phyloP scores from a whole-genome alignment of 1,140 invertebrate species.

The Eriosoma lanigerum region DNA sequence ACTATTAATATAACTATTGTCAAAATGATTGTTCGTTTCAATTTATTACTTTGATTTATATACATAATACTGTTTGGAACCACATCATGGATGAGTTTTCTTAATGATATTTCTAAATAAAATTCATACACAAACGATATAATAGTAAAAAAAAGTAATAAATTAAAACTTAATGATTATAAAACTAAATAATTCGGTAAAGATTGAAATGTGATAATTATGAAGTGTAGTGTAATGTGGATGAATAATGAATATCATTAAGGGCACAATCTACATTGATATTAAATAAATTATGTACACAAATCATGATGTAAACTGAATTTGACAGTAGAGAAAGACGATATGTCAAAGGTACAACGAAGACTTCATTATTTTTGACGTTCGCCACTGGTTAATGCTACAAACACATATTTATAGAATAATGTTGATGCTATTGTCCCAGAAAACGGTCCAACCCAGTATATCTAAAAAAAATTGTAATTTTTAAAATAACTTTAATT shows the following conservation, averaged over 20 bases:
- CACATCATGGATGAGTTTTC: background rate
- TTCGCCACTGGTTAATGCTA: slow-evolving; percentile 17
- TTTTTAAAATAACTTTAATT: background rate
- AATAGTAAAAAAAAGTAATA: background rate
- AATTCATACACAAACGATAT: background rate
- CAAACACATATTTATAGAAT: slow-evolving; percentile 61
- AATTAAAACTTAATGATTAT: too few relatives aligned
- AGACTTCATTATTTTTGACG: slow-evolving; percentile 19
- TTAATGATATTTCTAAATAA: background rate
- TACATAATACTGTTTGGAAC: slow-evolving; percentile 12
- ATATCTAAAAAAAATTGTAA: slow-evolving; percentile 56
- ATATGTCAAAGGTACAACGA: background rate
- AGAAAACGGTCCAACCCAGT: slow-evolving; percentile 63
- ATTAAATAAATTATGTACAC: background rate
- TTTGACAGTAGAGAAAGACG: background rate
- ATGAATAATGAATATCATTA: background rate
- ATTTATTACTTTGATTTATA: background rate
- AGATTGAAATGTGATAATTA: slow-evolving; percentile 32
- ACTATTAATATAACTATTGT: background rate
- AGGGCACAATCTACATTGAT: background rate
- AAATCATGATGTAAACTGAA: background rate
- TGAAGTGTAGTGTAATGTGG: background rate
- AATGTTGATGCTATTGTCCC: slow-evolving; percentile 60
- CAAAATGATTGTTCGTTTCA: background rate
- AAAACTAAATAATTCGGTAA: slow-evolving; percentile 10